Evolutionary conservation across 2,888 invertebrate species (phyloP).

Genomic region (Lomographa bimaculata): DNA sequence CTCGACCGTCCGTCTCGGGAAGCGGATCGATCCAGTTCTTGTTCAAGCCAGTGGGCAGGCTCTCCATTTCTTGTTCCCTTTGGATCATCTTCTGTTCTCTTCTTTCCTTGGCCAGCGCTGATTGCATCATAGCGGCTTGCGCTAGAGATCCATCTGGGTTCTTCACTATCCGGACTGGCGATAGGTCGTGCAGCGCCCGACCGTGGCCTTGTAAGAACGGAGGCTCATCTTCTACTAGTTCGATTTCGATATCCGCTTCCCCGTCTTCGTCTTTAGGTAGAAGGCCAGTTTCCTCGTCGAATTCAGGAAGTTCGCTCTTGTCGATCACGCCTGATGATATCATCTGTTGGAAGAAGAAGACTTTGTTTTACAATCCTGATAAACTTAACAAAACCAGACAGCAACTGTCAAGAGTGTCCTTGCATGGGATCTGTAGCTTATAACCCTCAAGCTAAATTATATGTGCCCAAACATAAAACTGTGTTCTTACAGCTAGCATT

Average conservation of each 20-base stretch:
- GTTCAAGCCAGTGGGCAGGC: slow-evolving; percentile 88
- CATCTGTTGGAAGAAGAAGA: slow-evolving; percentile 83
- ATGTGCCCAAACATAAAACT: too few relatives aligned
- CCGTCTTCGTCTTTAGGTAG: slow-evolving; percentile 96
- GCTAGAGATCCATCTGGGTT: slow-evolving; percentile 99
- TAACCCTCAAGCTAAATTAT: too few relatives aligned
- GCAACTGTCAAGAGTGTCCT: too few relatives aligned
- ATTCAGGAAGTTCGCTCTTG: slow-evolving; percentile 97
- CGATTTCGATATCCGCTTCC: slow-evolving; percentile 99
- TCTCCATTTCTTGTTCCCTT: slow-evolving; percentile 94
- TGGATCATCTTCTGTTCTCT: slow-evolving; percentile 98
- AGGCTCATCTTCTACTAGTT: slow-evolving; percentile 99
- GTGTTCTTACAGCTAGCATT: too few relatives aligned
- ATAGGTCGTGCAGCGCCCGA: slow-evolving; percentile 94
- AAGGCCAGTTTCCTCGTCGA: slow-evolving; percentile 97
- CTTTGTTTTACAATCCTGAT: not conserved
- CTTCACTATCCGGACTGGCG: slow-evolving; percentile 97
- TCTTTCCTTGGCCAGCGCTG: slow-evolving; percentile 98
- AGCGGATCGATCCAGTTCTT: slow-evolving; percentile 99
- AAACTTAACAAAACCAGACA: too few relatives aligned
- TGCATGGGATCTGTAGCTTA: too few relatives aligned
- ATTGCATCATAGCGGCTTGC: slow-evolving; percentile 99
- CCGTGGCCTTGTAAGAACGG: slow-evolving; percentile 98
- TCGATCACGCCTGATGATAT: slow-evolving; percentile 95
- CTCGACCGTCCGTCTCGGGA: slow-evolving; percentile 90